Evolutionary conservation across 2,797 vertebrate genomes (phyloP).

Genomic region (Hypotaenidia okinawae): DNA sequence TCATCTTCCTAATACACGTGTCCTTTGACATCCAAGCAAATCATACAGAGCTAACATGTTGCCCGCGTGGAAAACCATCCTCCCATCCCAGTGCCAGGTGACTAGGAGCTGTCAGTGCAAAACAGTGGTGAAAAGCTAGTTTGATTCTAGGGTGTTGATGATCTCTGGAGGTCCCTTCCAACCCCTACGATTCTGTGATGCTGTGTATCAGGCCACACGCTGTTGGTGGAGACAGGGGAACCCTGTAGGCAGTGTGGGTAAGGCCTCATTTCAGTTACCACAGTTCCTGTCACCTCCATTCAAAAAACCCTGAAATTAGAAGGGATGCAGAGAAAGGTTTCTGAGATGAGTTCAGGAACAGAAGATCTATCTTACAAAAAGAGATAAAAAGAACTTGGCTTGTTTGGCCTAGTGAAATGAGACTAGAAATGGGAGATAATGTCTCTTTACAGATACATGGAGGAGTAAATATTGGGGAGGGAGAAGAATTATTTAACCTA

Average conservation of each 20-base stretch:
- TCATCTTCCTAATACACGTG: background rate
- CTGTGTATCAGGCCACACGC: background rate
- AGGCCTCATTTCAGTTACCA: background rate
- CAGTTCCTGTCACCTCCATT: background rate
- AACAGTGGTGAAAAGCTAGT: background rate
- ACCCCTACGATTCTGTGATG: no score
- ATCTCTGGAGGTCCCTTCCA: no score
- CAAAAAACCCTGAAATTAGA: background rate
- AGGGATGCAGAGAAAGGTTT: background rate
- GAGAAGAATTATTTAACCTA: constrained; percentile 17
- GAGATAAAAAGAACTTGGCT: background rate
- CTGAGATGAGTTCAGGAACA: background rate
- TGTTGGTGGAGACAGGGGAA: background rate
- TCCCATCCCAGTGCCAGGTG: background rate
- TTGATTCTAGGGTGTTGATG: background rate
- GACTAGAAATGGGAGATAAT: background rate
- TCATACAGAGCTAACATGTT: background rate
- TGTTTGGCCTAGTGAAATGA: background rate
- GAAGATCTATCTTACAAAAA: background rate
- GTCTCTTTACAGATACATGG: background rate
- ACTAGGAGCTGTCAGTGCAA: background rate
- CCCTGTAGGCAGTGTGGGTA: background rate
- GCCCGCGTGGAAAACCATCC: background rate
- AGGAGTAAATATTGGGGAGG: background rate
- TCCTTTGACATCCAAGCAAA: background rate